These are phyloP conservation scores for Gastracanthus pulcherrimus DNA, from an alignment of 2,888 invertebrate species.

Conservation along the genomic window DNA sequence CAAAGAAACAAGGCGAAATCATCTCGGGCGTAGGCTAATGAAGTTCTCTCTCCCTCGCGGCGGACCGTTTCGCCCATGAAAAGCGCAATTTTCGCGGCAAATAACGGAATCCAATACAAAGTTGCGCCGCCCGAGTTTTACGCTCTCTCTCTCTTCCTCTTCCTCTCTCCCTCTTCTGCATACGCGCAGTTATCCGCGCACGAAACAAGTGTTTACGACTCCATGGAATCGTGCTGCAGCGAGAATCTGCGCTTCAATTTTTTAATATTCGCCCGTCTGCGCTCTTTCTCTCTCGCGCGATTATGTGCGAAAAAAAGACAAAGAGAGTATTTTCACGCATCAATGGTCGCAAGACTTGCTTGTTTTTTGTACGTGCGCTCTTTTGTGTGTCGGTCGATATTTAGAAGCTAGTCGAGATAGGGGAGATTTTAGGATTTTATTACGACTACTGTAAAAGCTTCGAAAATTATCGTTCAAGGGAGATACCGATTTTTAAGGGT, in stretches of 20 bases:
- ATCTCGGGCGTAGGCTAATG: neutral
- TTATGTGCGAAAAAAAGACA: neutral
- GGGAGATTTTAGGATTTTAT: too few species aligned
- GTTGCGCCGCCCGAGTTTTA: conserved; percentile 8
- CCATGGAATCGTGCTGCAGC: neutral
- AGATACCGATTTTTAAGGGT: too few species aligned
- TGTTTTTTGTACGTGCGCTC: too few species aligned
- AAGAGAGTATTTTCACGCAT: too few species aligned
- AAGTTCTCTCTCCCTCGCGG: neutral
- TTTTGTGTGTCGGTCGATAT: too few species aligned
- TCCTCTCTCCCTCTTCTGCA: neutral
- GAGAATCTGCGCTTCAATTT: conserved; percentile 11
- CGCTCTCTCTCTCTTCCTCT: neutral
- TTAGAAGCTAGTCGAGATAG: too few species aligned
- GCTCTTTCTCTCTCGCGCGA: neutral
- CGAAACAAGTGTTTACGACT: conserved; percentile 40
- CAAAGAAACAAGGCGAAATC: neutral
- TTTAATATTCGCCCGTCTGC: conserved; percentile 24
- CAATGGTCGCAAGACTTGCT: too few species aligned
- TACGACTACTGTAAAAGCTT: too few species aligned
- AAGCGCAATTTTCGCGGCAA: conserved; percentile 24
- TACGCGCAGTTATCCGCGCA: neutral
- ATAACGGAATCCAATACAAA: conserved; percentile 31
- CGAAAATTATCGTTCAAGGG: too few species aligned
- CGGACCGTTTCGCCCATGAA: neutral